These are phyloP conservation scores for Diarsia rubi DNA, from an alignment of 2,888 invertebrate species.

Conservation along the genomic window DNA sequence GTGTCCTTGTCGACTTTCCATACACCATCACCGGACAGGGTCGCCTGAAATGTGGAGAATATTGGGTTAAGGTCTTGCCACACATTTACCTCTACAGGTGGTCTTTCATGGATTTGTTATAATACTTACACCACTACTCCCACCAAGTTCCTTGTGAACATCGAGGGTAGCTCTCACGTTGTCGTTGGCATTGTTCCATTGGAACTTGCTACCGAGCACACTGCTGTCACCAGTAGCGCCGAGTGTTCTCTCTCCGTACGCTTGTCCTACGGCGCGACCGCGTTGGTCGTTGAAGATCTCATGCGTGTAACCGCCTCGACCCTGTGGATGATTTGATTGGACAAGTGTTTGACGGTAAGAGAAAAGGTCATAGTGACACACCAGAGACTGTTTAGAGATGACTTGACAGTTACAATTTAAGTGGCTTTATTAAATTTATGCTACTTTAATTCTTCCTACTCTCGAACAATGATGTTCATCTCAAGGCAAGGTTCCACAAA, in stretches of 20 bases:
- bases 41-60: conserved; percentile 62
- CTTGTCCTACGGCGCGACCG: conserved; percentile 76
- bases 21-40: conserved; percentile 72
- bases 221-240: conserved; percentile 77
- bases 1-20: conserved; percentile 77
- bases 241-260: conserved; percentile 78
- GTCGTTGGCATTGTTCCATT: conserved; percentile 74
- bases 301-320: conserved; percentile 80
- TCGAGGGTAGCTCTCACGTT: conserved; percentile 77
- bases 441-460: background rate
- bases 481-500: background rate
- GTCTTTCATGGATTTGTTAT: too few species aligned
- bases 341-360: background rate
- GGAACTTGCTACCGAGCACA: conserved; percentile 76
- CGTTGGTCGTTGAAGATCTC: conserved; percentile 82
- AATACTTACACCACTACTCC: conserved; percentile 76
- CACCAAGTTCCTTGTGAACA: conserved; percentile 75
- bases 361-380: background rate
- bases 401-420: too few species aligned
- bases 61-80: background rate
- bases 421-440: too few species aligned
- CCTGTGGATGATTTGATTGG: conserved; percentile 64
- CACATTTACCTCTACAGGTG: background rate
- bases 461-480: background rate
- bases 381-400: background rate